Evolutionary conservation across 1,140 invertebrate genomes (phyloP), one percentile per base, ranked within the genome.

Genomic region (Spodoptera litura): DNA sequence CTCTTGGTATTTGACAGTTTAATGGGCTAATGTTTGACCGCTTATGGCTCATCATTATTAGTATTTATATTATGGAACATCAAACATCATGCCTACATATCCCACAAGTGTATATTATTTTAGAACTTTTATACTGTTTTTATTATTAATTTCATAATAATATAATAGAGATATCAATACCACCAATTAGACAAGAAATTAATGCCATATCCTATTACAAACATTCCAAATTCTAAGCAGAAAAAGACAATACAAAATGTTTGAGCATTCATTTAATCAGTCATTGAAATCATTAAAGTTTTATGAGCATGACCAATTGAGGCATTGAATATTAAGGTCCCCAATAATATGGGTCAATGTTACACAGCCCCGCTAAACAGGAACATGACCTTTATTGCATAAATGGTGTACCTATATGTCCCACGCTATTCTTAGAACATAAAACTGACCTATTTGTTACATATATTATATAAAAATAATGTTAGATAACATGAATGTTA

Each of bases 331-430:
- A 86, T 84, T 86, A 79, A 87, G 78, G 79, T 81, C 81, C 81
- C 78, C 66, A 85, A 87, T 87, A 82, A 89, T 81, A 86, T 84
- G 79, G 89, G 87, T 90, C 88, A 91, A 83, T 90, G 87, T 80
- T 81, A 78, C 70, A 49, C 25, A 4, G 51, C 11, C 27, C 13
- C 6, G 35, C 12, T 80, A 20, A 52, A 74, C 31, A 61, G 78
- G 79, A 72, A 75, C 80, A n/a, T 81, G 78, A 83, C 78, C 83
- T 83, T 68, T 73, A 59, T 58, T 73, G 55, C 27, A 58, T 73
- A 55, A 55, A 5, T 9, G 27, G 31, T 27, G 20, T 20, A 20
- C 20, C 1, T 20, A 38, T 27, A 68, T 12, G 31, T 25, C 49
- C 38, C 15, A 20, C 4, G 13, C 61, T 64, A 49, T 44, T 53